Conservation (phyloP, 2,888 invertebrate genomes). For the Ectemnius continuus region DNA sequence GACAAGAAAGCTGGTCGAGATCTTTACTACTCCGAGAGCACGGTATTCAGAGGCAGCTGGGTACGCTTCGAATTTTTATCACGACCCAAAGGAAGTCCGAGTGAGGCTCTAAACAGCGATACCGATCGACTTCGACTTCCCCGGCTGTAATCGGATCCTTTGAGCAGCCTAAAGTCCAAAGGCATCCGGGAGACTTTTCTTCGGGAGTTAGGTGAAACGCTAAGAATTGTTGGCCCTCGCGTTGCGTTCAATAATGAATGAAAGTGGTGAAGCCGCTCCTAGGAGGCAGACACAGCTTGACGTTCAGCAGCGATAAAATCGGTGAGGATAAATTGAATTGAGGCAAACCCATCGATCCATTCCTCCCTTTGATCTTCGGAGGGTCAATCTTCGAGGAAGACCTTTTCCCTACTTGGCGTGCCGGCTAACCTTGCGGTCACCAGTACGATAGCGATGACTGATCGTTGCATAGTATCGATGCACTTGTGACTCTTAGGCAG, state of each 20-base stretch:
- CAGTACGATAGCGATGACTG: constrained; percentile 50
- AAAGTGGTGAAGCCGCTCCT: constrained; percentile 26
- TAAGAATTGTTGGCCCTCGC: constrained; percentile 37
- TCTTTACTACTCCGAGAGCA: not conserved
- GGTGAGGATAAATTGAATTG: constrained; percentile 67
- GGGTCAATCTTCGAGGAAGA: constrained; percentile 51
- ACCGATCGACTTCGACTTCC: not conserved
- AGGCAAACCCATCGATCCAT: constrained; percentile 63
- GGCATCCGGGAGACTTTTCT: constrained; percentile 7
- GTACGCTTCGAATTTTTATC: not conserved
- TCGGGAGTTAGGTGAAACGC: constrained; percentile 25
- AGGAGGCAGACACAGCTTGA: constrained; percentile 24
- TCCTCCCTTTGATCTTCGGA: constrained; percentile 65
- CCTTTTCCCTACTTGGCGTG: constrained; percentile 31
- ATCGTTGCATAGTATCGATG: constrained; percentile 57
- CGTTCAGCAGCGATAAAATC: constrained; percentile 60
- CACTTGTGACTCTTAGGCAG: constrained; percentile 49
- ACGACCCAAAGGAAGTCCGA: not conserved
- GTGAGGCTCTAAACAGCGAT: not conserved
- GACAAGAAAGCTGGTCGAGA: not conserved
- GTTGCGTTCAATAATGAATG: constrained; percentile 56
- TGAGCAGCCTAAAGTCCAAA: not conserved
- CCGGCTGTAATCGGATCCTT: constrained; percentile 5
- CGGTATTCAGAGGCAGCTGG: not conserved
- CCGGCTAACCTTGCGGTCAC: constrained; percentile 56